Evolutionary conservation across 2,113 vertebrate genomes (phyloP).

Genomic region (Nerophis lumbriciformis): DNA sequence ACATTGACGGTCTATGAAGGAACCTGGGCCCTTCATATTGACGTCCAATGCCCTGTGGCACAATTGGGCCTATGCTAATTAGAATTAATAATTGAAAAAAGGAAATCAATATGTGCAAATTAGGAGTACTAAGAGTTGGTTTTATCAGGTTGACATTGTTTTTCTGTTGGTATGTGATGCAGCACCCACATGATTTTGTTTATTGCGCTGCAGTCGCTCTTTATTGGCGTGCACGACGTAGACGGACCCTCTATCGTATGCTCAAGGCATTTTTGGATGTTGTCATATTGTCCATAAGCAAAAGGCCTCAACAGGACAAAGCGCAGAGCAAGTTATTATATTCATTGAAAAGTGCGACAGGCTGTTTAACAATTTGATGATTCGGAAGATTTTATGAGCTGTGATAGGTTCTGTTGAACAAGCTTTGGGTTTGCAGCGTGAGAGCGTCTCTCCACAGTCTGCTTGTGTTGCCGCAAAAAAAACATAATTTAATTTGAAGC

Average conservation of each 20-base stretch:
- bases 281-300: constrained; percentile 45
- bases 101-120: constrained; percentile 98
- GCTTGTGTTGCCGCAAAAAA: constrained; percentile 13
- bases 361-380: constrained; percentile 74
- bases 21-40: constrained; percentile 70
- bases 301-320: constrained; percentile 53
- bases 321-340: constrained; percentile 73
- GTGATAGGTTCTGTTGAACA: constrained; percentile 61
- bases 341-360: constrained; percentile 68
- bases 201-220: constrained; percentile 20
- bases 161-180: constrained; percentile 28
- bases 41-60: constrained; percentile 76
- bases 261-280: constrained; percentile 49
- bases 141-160: constrained; percentile 81
- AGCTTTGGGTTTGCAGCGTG: constrained; percentile 59
- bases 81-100: constrained; percentile 99
- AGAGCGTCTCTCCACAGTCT: constrained; percentile 33
- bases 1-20: constrained; percentile 22
- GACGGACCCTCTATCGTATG: constrained; percentile 35
- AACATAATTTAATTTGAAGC: constrained; percentile 2
- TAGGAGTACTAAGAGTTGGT: constrained; percentile 75
- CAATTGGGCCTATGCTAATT: constrained; percentile 96
- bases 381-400: constrained; percentile 63
- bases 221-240: constrained; percentile 15
- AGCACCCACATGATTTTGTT: constrained; percentile 37